These are phyloP conservation scores for Synergus japonicus DNA, from an alignment of 2,888 invertebrate genomes.

Conservation along the genomic window DNA sequence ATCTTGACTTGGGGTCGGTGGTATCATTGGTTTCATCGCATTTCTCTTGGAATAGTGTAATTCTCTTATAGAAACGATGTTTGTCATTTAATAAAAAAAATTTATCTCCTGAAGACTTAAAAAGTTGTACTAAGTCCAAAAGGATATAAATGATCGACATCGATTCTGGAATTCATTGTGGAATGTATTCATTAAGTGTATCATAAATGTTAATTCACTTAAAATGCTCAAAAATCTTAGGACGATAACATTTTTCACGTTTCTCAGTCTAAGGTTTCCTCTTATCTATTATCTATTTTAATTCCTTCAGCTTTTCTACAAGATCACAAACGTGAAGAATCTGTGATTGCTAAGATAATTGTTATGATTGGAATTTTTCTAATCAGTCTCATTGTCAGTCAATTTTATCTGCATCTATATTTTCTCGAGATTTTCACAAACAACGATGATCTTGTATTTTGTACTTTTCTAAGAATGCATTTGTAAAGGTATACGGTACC, in stretches of 20 bases:
- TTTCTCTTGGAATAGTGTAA: conserved; percentile 23
- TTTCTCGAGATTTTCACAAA: conserved; percentile 13
- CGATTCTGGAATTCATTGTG: not conserved
- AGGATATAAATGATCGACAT: not conserved
- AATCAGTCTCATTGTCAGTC: conserved; percentile 24
- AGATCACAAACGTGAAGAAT: conserved; percentile 4
- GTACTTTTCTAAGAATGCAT: conserved; percentile 73
- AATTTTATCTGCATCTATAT: conserved; percentile 13
- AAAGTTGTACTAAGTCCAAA: not conserved
- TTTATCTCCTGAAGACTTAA: not conserved
- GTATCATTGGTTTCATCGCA: conserved; percentile 15
- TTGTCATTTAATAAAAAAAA: not conserved
- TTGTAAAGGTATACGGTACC: conserved; percentile 63
- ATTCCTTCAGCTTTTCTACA: not conserved
- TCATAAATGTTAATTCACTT: not conserved
- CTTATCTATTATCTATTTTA: not conserved
- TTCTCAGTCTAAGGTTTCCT: not conserved
- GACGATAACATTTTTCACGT: not conserved
- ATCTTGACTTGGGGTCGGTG: conserved; percentile 1
- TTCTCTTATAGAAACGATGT: not conserved
- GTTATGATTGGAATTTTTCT: conserved; percentile 8
- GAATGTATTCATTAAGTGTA: not conserved
- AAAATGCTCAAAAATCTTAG: not conserved
- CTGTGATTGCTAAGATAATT: conserved; percentile 28
- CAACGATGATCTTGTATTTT: conserved; percentile 64